These are phyloP conservation scores for Julus scanicus DNA, from an alignment of 2,888 invertebrate genomes.

Conservation along the genomic window DNA sequence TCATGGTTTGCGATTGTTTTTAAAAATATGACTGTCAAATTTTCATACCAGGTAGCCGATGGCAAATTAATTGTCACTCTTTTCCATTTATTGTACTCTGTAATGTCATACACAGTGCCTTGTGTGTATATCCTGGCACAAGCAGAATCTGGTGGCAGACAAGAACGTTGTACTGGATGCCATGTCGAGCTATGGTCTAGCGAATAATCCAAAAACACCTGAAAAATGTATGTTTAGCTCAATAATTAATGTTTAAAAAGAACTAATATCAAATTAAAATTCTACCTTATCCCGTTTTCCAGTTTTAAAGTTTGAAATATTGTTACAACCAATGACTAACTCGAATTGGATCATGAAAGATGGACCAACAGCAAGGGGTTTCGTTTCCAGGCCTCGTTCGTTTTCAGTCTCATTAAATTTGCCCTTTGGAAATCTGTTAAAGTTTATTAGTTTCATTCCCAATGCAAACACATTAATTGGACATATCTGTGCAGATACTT, in stretches of 20 bases:
- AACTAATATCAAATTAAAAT: slow-evolving; percentile 53
- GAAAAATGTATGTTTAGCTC: slow-evolving; percentile 58
- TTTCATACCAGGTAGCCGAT: slow-evolving; percentile 63
- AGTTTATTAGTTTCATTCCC: background rate
- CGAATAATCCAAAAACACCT: slow-evolving; percentile 66
- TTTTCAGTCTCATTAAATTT: background rate
- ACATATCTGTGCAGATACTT: background rate
- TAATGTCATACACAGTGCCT: slow-evolving; percentile 65
- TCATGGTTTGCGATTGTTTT: no score
- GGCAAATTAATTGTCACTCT: slow-evolving; percentile 65
- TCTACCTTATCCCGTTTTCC: background rate
- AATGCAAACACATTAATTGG: background rate
- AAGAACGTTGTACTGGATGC: slow-evolving; percentile 65
- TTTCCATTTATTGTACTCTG: slow-evolving; percentile 65
- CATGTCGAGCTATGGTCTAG: slow-evolving; percentile 66
- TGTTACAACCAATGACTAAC: slow-evolving; percentile 66
- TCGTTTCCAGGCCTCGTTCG: slow-evolving; percentile 61
- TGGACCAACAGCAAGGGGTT: slow-evolving; percentile 66
- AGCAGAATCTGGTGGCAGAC: slow-evolving; percentile 63
- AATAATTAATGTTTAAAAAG: no score
- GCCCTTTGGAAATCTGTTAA: background rate
- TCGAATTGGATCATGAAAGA: slow-evolving; percentile 67
- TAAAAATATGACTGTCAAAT: background rate
- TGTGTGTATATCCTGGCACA: slow-evolving; percentile 63
- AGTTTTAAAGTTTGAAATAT: slow-evolving; percentile 57